These are phyloP conservation scores for Microtus oregoni DNA, from an alignment of 2,113 vertebrate genomes.

Conservation along the genomic window DNA sequence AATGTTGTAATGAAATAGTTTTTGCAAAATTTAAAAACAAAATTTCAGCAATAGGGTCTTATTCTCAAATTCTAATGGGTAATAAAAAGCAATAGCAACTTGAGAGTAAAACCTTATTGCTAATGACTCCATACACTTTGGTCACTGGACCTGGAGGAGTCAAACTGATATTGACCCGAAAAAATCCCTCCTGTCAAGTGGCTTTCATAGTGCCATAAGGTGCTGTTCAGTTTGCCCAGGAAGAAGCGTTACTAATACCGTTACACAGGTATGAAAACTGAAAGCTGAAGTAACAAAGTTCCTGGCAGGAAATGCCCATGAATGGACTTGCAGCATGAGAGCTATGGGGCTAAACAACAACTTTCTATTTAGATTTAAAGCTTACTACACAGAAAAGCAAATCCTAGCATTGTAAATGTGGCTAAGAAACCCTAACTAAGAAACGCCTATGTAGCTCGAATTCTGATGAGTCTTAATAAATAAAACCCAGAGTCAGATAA, in stretches of 20 bases:
- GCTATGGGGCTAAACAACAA: no score
- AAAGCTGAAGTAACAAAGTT: background rate
- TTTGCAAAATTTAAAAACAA: background rate
- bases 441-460: background rate
- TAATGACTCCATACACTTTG: background rate
- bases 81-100: background rate
- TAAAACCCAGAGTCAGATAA: no score
- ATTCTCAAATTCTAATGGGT: background rate
- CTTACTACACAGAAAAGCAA: background rate
- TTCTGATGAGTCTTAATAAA: no score
- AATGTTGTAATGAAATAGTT: background rate
- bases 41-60: background rate
- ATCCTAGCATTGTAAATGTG: background rate
- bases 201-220: background rate
- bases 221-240: background rate
- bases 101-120: no score
- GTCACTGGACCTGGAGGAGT: background rate
- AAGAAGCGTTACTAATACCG: background rate
- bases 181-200: background rate
- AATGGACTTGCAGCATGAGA: background rate
- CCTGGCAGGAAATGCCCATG: background rate
- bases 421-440: background rate
- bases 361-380: background rate
- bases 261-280: background rate
- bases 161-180: background rate